Evolutionary conservation across 1,140 invertebrate species (phyloP), one percentile per base, ranked within the genome.

Genomic region (Anagrus nilaparvatae): DNA sequence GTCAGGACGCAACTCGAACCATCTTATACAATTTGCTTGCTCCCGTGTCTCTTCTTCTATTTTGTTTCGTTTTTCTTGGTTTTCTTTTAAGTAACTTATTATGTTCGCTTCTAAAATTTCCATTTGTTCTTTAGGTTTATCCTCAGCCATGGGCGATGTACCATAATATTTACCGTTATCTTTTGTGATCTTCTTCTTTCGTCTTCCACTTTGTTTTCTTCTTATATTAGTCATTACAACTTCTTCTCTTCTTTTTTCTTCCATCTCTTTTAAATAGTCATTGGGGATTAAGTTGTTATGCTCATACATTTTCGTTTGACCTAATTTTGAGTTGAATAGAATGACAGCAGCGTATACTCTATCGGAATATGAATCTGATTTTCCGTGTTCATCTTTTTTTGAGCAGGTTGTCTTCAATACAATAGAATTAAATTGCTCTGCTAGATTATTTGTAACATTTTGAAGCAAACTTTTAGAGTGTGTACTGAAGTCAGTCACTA

Each of bases 401-500:
- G 61, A 66, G 30, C 56, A 52, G 19, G 57, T 51, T 39, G 43
- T 49, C 48, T 67, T 67, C 5, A 38, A 39, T 6, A 63, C 34
- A 8, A 54, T 48, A 5, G 45, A 37, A 48, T 66, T 61, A 50
- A 57, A 69, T n/a, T 29, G 17, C 53, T 71, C 68, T 6, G 54
- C 58, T 19, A 40, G 18, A 46, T 70, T 71, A 34, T 59, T 70
- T 19, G 58, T 64, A 13, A 54, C 49, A 41, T 63, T 53, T 2
- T 51, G 32, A 7, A 69, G 39, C n/a, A 63, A 50, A 42, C 55
- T 57, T 4, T 48, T 14, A 17, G 54, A 33, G 40, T 54, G 30
- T 21, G 25, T 14, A 16, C 40, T 46, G 3, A 58, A 34, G 25
- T 46, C 34, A 13, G 17, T 29, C 3, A 51, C 17, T n/a, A 44